Percentiles rank a stretch among this genome's conserved stretches.
phyloP scores from a whole-genome alignment of 2,113 vertebrate species.

The Polypterus bichir region DNA sequence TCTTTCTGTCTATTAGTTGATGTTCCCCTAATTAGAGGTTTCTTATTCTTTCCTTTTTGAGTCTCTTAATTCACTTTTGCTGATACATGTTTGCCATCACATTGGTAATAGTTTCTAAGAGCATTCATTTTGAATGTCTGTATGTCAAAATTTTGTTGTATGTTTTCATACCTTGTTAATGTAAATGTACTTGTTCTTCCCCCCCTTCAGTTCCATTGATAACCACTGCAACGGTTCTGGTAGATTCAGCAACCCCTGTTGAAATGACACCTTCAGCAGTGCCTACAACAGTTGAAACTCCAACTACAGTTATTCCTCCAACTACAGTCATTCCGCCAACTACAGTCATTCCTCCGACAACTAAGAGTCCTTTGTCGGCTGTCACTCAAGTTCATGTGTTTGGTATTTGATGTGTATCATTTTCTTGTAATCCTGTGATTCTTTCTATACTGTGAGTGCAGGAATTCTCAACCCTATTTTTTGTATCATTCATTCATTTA shows the following conservation, averaged over 20 bases:
- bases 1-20: too few species aligned
- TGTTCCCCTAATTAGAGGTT: too few species aligned
- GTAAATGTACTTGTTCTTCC: conserved; percentile 32
- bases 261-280: background rate
- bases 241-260: too few species aligned
- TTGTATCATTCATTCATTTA: conserved; percentile 5
- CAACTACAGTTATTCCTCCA: conserved; percentile 34
- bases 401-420: conserved; percentile 34
- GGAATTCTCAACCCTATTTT: conserved; percentile 38
- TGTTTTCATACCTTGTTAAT: conserved; percentile 32
- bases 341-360: conserved; percentile 18
- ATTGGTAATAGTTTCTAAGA: too few species aligned
- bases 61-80: too few species aligned
- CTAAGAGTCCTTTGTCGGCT: conserved; percentile 25
- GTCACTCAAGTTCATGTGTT: conserved; percentile 40
- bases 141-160: conserved; percentile 3
- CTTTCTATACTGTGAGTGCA: conserved; percentile 27
- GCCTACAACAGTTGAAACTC: conserved; percentile 35
- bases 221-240: conserved; percentile 35
- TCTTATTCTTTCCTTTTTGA: too few species aligned
- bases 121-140: background rate
- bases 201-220: conserved; percentile 34
- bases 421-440: too few species aligned
- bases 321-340: conserved; percentile 38
- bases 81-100: too few species aligned